A percentile compares a stretch with the other conserved stretches of the same genome.
Evolutionary conservation across 1,140 invertebrate species (phyloP).

Genomic region (Drosophila mayri): DNA sequence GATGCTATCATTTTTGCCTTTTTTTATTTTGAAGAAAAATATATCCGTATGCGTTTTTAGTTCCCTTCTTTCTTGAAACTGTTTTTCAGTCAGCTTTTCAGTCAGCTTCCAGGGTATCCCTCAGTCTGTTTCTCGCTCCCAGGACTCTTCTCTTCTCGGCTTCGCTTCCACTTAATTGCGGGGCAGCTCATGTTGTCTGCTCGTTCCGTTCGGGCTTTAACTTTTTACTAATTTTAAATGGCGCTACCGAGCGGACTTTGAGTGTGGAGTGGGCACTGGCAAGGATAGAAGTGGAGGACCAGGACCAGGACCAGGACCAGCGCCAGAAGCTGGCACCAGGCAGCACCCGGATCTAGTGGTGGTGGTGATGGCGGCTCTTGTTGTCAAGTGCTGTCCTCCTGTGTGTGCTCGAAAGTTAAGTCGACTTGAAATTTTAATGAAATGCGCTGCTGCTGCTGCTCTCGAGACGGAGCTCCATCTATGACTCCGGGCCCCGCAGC

Average conservation of each 20-base stretch:
- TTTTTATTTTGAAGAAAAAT: neutral
- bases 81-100: no score
- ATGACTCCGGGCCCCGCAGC: slow-evolving; percentile 4
- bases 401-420: slow-evolving; percentile 63
- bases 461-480: slow-evolving; percentile 31
- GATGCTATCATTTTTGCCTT: neutral
- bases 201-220: slow-evolving; percentile 56
- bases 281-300: slow-evolving; percentile 27
- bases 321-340: neutral
- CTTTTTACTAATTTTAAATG: slow-evolving; percentile 78
- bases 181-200: slow-evolving; percentile 64
- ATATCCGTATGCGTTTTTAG: no score
- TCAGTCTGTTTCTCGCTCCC: neutral
- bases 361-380: slow-evolving; percentile 35
- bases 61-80: neutral
- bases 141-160: neutral
- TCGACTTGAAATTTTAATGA: slow-evolving; percentile 79
- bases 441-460: slow-evolving; percentile 57
- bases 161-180: slow-evolving; percentile 63
- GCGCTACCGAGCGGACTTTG: slow-evolving; percentile 42
- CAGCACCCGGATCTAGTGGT: neutral
- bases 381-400: slow-evolving; percentile 56
- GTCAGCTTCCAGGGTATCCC: neutral
- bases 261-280: slow-evolving; percentile 14
- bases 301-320: slow-evolving; percentile 12